Percentiles rank a stretch among this genome's conserved stretches.
Conservation (phyloP, 2,797 vertebrate genomes). For the Esox lucius region DNA sequence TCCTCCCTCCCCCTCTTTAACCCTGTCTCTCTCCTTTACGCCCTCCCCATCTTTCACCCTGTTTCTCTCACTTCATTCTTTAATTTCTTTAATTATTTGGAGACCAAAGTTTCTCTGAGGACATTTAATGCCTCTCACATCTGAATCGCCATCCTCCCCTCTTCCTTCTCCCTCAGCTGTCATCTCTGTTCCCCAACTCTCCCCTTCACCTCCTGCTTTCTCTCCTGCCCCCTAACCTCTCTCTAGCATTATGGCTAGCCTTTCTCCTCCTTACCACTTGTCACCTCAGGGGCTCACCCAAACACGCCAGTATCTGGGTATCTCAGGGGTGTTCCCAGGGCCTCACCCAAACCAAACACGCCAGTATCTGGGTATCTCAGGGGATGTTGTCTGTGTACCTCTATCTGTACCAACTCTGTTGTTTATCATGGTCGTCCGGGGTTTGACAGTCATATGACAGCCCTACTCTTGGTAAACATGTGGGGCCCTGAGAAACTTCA, state of each 20-base stretch:
- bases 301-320: not conserved
- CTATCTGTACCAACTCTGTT: not conserved
- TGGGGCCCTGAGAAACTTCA: not conserved
- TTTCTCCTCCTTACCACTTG: not conserved
- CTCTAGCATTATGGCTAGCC: not conserved
- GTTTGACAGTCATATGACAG: not conserved
- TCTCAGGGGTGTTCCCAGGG: slow-evolving; percentile 1
- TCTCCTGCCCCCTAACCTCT: not conserved
- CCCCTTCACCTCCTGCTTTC: not conserved
- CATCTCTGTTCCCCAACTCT: not conserved
- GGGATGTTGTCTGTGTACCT: slow-evolving; percentile 1
- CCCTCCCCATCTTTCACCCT: not conserved
- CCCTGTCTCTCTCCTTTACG: too few relatives aligned
- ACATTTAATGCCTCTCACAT: slow-evolving; percentile 20
- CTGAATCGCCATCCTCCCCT: slow-evolving; percentile 6
- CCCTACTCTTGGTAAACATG: not conserved
- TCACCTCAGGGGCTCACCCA: not conserved
- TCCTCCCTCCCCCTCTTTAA: too few relatives aligned
- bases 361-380: not conserved
- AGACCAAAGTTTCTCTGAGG: slow-evolving; percentile 42
- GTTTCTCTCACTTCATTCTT: slow-evolving; percentile 20
- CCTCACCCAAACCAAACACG: not conserved
- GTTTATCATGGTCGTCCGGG: not conserved
- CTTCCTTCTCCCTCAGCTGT: slow-evolving; percentile 5
- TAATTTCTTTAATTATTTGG: slow-evolving; percentile 41